These are phyloP conservation scores for Uloborus diversus DNA, from an alignment of 1,140 invertebrate species.

Conservation along the genomic window DNA sequence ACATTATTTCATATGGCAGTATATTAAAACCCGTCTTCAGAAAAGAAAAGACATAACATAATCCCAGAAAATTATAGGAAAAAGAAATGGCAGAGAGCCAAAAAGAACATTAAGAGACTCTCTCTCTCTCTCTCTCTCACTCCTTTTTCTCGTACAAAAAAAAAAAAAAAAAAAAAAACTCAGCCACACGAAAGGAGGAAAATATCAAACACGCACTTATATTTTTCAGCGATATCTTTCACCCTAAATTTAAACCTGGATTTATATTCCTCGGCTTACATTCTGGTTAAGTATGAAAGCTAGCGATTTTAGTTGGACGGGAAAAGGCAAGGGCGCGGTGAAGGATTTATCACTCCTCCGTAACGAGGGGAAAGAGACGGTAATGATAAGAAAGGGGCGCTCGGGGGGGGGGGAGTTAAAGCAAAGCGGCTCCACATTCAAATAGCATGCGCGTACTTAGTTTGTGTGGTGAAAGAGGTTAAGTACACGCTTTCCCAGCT, in stretches of 20 bases:
- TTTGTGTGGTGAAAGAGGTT: too few species aligned
- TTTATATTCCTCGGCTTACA: not conserved
- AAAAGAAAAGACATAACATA: too few species aligned
- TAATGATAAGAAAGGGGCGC: too few species aligned
- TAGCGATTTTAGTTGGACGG: not conserved
- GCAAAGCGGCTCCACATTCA: too few species aligned
- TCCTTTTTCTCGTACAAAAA: not conserved
- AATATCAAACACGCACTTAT: not conserved
- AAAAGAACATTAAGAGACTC: constrained; percentile 14
- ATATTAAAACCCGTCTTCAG: too few species aligned
- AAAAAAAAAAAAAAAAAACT: not conserved
- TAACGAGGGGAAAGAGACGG: not conserved
- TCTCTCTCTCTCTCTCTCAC: not conserved
- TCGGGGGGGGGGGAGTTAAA: too few species aligned
- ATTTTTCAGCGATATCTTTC: not conserved
- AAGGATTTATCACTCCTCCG: not conserved
- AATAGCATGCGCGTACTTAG: too few species aligned
- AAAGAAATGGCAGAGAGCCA: constrained; percentile 12
- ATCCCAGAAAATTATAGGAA: too few species aligned
- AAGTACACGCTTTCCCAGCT: too few species aligned
- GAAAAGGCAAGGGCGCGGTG: too few species aligned
- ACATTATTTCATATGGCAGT: too few species aligned
- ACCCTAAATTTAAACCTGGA: constrained; percentile 9
- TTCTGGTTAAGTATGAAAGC: not conserved
- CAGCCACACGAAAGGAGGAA: too few species aligned